These are phyloP conservation scores for Oncorhynchus nerka DNA, from an alignment of 2,113 vertebrate genomes.

Conservation along the genomic window DNA sequence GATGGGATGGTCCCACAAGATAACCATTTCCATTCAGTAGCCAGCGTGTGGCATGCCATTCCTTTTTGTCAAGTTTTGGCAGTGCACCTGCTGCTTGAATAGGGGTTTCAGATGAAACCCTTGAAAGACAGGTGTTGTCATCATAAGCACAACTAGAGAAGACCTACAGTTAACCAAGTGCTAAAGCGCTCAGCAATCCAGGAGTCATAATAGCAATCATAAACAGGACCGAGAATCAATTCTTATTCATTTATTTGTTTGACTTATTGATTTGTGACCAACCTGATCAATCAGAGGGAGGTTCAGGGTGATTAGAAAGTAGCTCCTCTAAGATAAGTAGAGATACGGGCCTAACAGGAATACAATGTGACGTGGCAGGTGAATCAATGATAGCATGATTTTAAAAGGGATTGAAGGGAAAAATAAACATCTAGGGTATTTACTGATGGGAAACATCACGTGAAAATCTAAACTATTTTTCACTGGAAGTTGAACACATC, in stretches of 20 bases:
- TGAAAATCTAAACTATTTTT: no score
- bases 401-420: not conserved
- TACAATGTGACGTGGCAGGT: not conserved
- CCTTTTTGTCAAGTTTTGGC: conserved; percentile 37
- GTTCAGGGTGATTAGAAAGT: conserved; percentile 1
- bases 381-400: not conserved
- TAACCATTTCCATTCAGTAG: conserved; percentile 61
- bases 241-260: not conserved
- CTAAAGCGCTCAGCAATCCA: no score
- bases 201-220: no score
- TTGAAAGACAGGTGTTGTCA: conserved; percentile 37
- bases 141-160: not conserved
- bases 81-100: conserved; percentile 53
- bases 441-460: not conserved
- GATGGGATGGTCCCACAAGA: conserved; percentile 53
- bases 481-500: no score
- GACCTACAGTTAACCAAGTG: not conserved
- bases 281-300: not conserved
- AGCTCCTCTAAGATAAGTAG: not conserved
- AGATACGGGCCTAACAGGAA: not conserved
- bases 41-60: conserved; percentile 39
- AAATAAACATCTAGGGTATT: not conserved
- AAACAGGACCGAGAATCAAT: not conserved
- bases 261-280: not conserved
- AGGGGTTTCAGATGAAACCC: conserved; percentile 12